These are phyloP conservation scores for Hycleus cichorii DNA, from an alignment of 1,140 invertebrate genomes.

Conservation along the genomic window DNA sequence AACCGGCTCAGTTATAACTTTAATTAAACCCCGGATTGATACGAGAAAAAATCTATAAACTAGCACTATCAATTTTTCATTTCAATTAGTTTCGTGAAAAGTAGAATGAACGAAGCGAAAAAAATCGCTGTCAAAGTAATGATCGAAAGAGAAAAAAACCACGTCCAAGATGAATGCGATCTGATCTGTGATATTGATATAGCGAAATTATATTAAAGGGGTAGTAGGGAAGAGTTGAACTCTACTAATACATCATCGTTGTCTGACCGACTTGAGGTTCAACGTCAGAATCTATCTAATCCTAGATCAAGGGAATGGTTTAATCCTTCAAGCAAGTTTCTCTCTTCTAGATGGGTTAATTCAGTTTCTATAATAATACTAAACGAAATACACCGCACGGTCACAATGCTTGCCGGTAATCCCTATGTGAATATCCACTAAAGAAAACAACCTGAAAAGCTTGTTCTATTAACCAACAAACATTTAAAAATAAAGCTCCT, in stretches of 20 bases:
- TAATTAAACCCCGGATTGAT: constrained; percentile 28
- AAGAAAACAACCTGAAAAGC: constrained; percentile 27
- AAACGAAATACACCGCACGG: constrained; percentile 15
- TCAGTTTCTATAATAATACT: constrained; percentile 26
- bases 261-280: constrained; percentile 23
- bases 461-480: no score
- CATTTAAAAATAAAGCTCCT: no score
- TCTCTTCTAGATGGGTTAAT: constrained; percentile 27
- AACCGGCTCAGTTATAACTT: constrained; percentile 25
- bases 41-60: constrained; percentile 12
- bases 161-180: not conserved
- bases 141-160: no score
- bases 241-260: constrained; percentile 18
- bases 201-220: constrained; percentile 9
- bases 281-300: constrained; percentile 29
- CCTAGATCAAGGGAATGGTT: constrained; percentile 31
- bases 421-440: constrained; percentile 19
- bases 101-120: not conserved
- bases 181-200: constrained; percentile 10
- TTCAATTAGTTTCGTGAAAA: not conserved
- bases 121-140: not conserved
- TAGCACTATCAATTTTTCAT: not conserved
- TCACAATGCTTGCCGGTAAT: constrained; percentile 26
- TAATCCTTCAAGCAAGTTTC: constrained; percentile 31
- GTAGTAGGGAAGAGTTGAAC: constrained; percentile 1